These are phyloP conservation scores for Pseudopodoces humilis DNA, from an alignment of 2,113 vertebrate genomes.

Conservation along the genomic window DNA sequence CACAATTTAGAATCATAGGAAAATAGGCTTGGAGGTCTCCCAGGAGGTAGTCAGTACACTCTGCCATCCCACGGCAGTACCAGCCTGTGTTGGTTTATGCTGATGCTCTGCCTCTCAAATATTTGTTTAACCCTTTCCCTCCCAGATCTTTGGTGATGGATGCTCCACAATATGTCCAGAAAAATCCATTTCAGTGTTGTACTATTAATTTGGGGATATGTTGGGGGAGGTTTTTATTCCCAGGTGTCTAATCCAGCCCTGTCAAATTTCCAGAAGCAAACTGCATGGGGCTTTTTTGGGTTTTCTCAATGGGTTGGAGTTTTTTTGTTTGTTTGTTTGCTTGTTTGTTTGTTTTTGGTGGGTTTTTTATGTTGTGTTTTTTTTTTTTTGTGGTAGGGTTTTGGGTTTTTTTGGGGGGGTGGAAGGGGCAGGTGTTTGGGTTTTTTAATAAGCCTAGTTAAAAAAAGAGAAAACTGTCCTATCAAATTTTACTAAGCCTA, in stretches of 20 bases:
- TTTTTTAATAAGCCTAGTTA: neutral
- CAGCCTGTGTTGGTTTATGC: neutral
- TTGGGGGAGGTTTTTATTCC: fast-evolving
- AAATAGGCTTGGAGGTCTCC: neutral
- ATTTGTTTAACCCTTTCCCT: neutral
- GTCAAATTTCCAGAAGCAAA: neutral
- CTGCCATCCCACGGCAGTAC: neutral
- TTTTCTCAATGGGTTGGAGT: neutral
- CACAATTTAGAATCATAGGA: neutral
- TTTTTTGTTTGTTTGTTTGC: no score
- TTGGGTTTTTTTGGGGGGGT: neutral
- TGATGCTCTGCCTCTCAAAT: neutral
- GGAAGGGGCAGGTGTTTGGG: neutral
- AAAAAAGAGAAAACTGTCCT: neutral
- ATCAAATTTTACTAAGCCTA: neutral
- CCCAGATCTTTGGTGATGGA: neutral
- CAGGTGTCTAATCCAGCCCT: neutral
- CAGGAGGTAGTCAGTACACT: neutral
- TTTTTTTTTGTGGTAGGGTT: neutral
- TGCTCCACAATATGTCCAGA: neutral
- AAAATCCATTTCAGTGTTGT: neutral
- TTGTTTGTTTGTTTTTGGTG: neutral
- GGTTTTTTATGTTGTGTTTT: no score
- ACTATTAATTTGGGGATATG: neutral
- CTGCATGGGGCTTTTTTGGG: neutral